Base-by-base conservation (phyloP, 1,140 invertebrate species). In the Drosophila leontia region DNA sequence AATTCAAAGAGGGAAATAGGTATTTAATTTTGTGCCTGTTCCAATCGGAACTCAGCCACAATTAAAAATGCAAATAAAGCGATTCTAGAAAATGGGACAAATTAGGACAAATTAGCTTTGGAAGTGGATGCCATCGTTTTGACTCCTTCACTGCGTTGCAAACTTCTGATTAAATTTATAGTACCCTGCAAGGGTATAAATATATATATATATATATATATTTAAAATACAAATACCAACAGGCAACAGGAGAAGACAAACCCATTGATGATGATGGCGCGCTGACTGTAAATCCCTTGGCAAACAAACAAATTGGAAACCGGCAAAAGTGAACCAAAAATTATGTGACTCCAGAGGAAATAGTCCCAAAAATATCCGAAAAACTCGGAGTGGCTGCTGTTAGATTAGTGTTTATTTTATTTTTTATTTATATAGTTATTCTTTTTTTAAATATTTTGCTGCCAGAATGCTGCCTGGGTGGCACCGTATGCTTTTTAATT, bases 401-500 rank as follows among this genome's bases (percentile, higher is more conserved):
- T 9, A 35, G 50, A 72, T 72, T 72, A 59, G 50, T 35, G 44
- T 60, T 67, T 60, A 64, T 67, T 58, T 76, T 63, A 65, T 41
- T 50, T 29, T 26, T 41, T 32, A 19, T 34, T 12, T 64, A 56
- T 39, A 26, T 39, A 23, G 29, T 17, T 51, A 51, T 17, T 7
- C 5, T 37, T n/a, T 23, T 23, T 13, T 7, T 13, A 29, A 29
- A 9, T 23, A n/a, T 17, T 37, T 58, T 12, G 23, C 29, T 29
- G 17, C 8, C 75, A 48, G 12, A 57, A 57, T 56, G 70, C 58
- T 57, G 32, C 39, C 39, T 15, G 45, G 23, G 23, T 71, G 17
- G 60, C 35, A n/a, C 64, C 58, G 74, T 82, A 68, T 80, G 62
- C 57, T 63, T 84, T 85, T 84, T 84, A 84, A 84, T 85, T 84